Percentiles rank a stretch among this genome's conserved stretches.
Conservation (phyloP, 2,113 vertebrate genomes). For the Tyrannus savana region DNA sequence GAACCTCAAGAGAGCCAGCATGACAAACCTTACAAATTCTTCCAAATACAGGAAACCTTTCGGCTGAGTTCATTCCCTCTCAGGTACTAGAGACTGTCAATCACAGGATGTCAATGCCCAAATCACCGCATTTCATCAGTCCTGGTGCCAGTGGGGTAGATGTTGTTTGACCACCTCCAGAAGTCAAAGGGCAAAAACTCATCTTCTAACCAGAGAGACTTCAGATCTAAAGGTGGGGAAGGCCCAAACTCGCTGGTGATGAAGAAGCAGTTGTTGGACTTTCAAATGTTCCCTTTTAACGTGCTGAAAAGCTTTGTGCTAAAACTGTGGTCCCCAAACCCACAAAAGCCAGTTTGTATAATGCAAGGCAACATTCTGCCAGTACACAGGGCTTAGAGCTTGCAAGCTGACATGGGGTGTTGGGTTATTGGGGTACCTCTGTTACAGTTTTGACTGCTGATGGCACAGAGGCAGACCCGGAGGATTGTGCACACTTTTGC, state of each 20-base stretch:
- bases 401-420: accelerated
- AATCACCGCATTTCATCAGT: not conserved
- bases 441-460: no score
- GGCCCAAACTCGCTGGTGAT: not conserved
- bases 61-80: not conserved
- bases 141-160: not conserved
- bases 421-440: not conserved
- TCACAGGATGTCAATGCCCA: not conserved
- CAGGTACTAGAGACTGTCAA: not conserved
- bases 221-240: not conserved
- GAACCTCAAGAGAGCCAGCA: not conserved
- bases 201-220: not conserved
- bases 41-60: not conserved
- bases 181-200: not conserved
- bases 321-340: not conserved
- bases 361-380: not conserved
- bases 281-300: not conserved
- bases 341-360: not conserved
- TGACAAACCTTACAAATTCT: not conserved
- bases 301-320: accelerated
- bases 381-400: accelerated
- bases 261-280: not conserved
- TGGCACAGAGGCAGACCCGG: not conserved
- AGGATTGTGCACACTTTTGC: not conserved
- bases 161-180: not conserved